Percentiles rank a stretch among this genome's conserved stretches.
These are phyloP conservation scores for Priapulus caudatus DNA, from an alignment of 2,888 invertebrate species.

Conservation along the genomic window DNA sequence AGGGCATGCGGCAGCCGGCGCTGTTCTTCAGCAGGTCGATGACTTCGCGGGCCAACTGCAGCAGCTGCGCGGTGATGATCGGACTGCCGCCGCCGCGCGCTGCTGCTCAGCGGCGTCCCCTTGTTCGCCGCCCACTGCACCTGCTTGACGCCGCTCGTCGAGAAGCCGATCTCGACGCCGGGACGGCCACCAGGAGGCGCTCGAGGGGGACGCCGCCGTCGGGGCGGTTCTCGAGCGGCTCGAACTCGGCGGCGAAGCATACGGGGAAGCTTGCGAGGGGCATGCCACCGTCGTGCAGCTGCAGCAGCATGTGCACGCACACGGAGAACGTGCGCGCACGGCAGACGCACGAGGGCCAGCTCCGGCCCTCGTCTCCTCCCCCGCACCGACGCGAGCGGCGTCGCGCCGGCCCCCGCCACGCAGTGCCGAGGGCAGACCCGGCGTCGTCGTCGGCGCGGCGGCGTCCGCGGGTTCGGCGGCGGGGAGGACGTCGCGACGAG, in stretches of 20 bases:
- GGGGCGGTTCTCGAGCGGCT: conserved; percentile 40
- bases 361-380: conserved; percentile 51
- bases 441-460: no score
- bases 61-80: conserved; percentile 53
- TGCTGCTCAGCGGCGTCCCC: conserved; percentile 21
- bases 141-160: conserved; percentile 46
- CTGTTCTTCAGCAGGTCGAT: conserved; percentile 69
- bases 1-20: conserved; percentile 66
- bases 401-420: conserved; percentile 45
- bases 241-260: conserved; percentile 65
- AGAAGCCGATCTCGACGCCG: conserved; percentile 50
- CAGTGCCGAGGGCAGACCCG: conserved; percentile 44
- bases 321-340: conserved; percentile 50
- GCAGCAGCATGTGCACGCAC: conserved; percentile 54
- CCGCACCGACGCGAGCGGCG: conserved; percentile 63
- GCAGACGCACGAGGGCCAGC: conserved; percentile 47
- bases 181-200: conserved; percentile 71
- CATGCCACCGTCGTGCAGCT: conserved; percentile 60
- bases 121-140: conserved; percentile 42
- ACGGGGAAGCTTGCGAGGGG: conserved; percentile 66
- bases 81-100: not conserved
- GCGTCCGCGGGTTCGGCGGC: no score
- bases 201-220: conserved; percentile 72
- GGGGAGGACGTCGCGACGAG: conserved; percentile 18
- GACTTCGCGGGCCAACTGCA: conserved; percentile 71